Base-by-base conservation (phyloP, 2,888 invertebrate species). In the Platynereis dumerilii region DNA sequence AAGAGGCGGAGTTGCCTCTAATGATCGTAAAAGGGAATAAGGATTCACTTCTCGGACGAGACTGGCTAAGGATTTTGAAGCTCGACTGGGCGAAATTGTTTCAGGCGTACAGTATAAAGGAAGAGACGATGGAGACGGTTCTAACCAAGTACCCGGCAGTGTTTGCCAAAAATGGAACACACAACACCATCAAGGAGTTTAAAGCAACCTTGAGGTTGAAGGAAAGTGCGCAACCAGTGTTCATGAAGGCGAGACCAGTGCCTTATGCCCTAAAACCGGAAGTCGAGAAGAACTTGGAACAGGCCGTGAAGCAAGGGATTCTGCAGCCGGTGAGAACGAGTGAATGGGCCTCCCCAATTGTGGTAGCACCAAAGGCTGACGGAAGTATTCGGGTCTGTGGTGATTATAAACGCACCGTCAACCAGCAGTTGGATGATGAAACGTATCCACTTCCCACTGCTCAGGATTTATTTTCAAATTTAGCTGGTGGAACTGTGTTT, bases 311-410 rank as follows among this genome's bases (percentile, higher is more conserved):
- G 7, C 29, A 57, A 3, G 70, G 69, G n/a, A 69, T 66, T 0
- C 27, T 71, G 5, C 48, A 67, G 28, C 44, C 56, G 48, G 66
- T 72, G 10, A 56, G 58, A 7, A 60, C 2, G 12, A 57, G 61
- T 29, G 55, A 64, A 7, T 75, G 72, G 70, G 75, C 73, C 20
- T 66, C 74, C 26, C 74, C 75, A 1, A 52, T 75, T 3, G 71
- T 75, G 5, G 39, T 59, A 7, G 34, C 12, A 7, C 34, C 34
- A 5, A 34, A 34, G 12, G 12, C 34, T 7, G 72, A 53, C 53
- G 72, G 74, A 20, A 44, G 34, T 3, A n/a, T 65, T 12, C 58
- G 67, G 7, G 10, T 66, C 12, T 66, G 67, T 42, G 66, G 66
- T n/a, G 68, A 68, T 20, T 66, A 56, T 67, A 29, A 57, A 28